These are phyloP conservation scores for Calonectris borealis DNA, from an alignment of 2,113 vertebrate species.

Conservation along the genomic window DNA sequence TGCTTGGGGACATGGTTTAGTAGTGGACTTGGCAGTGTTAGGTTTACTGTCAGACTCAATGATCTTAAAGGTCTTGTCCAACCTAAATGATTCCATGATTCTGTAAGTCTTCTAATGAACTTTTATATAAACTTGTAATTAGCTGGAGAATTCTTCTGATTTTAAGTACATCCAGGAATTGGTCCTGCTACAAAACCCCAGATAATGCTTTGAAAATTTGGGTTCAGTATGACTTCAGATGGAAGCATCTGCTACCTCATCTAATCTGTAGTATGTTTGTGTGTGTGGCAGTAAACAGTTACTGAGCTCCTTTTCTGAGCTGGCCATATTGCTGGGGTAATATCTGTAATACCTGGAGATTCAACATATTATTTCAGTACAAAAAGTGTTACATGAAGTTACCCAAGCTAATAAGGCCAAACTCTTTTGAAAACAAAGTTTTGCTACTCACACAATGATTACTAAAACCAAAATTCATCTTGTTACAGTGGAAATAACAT, in stretches of 20 bases:
- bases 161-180: background rate
- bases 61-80: too few species aligned
- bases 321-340: background rate
- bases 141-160: background rate
- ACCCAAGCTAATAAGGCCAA: background rate
- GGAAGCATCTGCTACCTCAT: background rate
- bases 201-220: background rate
- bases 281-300: background rate
- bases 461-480: background rate
- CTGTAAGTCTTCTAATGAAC: background rate
- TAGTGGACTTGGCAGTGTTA: too few species aligned
- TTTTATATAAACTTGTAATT: background rate
- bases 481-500: background rate
- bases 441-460: background rate
- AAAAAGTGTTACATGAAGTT: background rate
- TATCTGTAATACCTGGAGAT: background rate
- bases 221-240: background rate
- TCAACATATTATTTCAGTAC: background rate
- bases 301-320: background rate
- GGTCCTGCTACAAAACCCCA: background rate
- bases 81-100: background rate
- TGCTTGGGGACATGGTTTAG: too few species aligned
- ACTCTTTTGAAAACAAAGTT: background rate
- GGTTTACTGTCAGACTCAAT: too few species aligned
- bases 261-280: background rate